Evolutionary conservation across 2,113 vertebrate genomes (phyloP).

Genomic region (Notarius quadriscutis): DNA sequence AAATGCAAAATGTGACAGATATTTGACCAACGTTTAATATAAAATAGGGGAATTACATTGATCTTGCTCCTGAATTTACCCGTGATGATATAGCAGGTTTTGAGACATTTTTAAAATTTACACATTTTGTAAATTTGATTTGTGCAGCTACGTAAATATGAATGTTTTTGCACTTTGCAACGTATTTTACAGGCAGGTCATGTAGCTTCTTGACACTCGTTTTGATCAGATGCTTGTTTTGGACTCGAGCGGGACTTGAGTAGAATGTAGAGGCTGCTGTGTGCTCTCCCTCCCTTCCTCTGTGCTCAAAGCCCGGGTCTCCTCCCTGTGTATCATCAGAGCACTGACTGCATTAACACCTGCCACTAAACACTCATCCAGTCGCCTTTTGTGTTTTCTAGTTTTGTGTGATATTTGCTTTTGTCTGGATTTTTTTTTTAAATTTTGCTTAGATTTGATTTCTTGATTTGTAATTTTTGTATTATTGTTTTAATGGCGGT

Average conservation of each 20-base stretch:
- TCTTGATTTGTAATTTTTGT: not conserved
- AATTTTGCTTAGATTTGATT: constrained; percentile 25
- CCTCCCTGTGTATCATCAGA: not conserved
- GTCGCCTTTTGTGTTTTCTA: constrained; percentile 1
- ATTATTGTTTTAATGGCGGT: constrained; percentile 11
- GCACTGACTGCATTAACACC: constrained; percentile 31
- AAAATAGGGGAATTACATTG: too few relatives aligned
- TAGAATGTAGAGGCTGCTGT: constrained; percentile 23
- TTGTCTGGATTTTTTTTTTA: constrained; percentile 7
- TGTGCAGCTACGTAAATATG: not conserved
- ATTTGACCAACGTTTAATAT: too few relatives aligned
- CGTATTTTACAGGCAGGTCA: not conserved
- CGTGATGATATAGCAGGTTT: not conserved
- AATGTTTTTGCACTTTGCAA: too few relatives aligned
- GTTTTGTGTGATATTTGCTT: constrained; percentile 40
- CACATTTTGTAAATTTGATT: not conserved
- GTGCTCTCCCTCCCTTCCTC: constrained; percentile 26
- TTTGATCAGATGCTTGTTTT: not conserved
- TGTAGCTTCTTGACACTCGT: not conserved
- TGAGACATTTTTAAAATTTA: not conserved
- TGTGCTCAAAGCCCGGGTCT: constrained; percentile 11
- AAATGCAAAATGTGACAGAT: too few relatives aligned
- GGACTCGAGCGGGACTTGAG: not conserved
- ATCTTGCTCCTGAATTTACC: too few relatives aligned
- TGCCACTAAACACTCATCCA: constrained; percentile 62